Conservation (phyloP, 2,113 vertebrate genomes). For the Phasianus colchicus region DNA sequence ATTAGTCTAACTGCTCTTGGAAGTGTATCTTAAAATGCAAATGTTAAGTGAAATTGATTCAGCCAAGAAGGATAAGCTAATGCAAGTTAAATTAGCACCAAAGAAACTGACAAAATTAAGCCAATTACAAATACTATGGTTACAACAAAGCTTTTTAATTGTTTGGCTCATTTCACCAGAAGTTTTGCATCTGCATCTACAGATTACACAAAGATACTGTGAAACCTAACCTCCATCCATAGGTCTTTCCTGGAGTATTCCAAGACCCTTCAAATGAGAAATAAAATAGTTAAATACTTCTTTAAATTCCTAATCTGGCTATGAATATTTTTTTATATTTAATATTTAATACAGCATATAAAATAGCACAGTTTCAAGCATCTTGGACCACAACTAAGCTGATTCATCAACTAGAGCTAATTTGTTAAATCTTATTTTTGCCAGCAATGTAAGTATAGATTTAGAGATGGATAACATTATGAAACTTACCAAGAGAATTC, state of each 20-base stretch:
- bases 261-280: neutral
- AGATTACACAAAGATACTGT: neutral
- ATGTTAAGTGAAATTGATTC: slow-evolving; percentile 2
- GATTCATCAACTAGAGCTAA: neutral
- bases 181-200: neutral
- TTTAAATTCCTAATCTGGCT: neutral
- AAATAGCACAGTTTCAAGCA: neutral
- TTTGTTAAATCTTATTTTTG: neutral
- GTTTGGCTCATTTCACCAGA: neutral
- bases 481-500: neutral
- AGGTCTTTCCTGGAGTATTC: neutral
- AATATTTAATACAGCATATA: neutral
- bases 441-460: neutral
- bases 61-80: neutral
- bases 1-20: neutral
- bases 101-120: neutral
- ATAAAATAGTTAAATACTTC: neutral
- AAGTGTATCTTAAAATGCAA: neutral
- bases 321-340: neutral
- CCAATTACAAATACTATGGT: neutral
- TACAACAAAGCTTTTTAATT: neutral
- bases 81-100: slow-evolving; percentile 6
- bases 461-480: neutral
- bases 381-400: neutral
- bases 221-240: neutral